phyloP scores from a whole-genome alignment of 1,140 invertebrate genomes.

The Drosophila nasuta region DNA sequence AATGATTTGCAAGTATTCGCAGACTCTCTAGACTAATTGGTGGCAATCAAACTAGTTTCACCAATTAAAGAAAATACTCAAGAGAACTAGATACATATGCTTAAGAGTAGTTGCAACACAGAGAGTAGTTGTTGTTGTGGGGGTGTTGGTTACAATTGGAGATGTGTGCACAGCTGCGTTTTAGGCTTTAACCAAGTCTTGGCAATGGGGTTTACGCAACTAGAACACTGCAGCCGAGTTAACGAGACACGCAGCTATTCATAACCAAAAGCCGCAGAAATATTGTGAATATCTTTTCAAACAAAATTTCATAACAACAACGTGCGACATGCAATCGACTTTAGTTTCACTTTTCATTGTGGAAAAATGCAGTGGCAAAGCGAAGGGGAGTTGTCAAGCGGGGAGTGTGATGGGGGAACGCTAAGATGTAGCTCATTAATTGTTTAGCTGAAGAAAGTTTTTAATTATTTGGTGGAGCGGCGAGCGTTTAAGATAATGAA shows the following conservation, averaged over 20 bases:
- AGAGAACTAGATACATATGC: background rate
- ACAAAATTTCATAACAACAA: constrained; percentile 38
- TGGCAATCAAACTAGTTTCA: background rate
- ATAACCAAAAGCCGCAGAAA: constrained; percentile 30
- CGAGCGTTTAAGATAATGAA: constrained; percentile 72
- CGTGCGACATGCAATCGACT: constrained; percentile 53
- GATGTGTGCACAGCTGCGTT: constrained; percentile 40
- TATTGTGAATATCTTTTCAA: constrained; percentile 6
- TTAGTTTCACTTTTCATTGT: constrained; percentile 77
- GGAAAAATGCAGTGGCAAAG: constrained; percentile 23
- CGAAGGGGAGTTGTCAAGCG: background rate
- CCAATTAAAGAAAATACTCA: background rate
- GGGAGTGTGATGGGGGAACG: background rate
- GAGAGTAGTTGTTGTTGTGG: background rate
- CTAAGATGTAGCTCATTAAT: constrained; percentile 44
- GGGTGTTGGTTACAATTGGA: constrained; percentile 8
- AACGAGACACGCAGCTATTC: background rate
- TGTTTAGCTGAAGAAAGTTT: constrained; percentile 71
- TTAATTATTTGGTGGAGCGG: constrained; percentile 26
- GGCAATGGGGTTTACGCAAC: constrained; percentile 32
- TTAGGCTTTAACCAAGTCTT: constrained; percentile 11
- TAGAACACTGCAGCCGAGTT: constrained; percentile 23
- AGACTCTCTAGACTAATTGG: constrained; percentile 3
- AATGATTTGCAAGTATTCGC: constrained; percentile 5
- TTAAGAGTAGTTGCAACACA: constrained; percentile 16